A percentile compares a stretch with the other conserved stretches of the same genome.
Conservation (phyloP, 2,797 vertebrate genomes). For the Rachycentron canadum region DNA sequence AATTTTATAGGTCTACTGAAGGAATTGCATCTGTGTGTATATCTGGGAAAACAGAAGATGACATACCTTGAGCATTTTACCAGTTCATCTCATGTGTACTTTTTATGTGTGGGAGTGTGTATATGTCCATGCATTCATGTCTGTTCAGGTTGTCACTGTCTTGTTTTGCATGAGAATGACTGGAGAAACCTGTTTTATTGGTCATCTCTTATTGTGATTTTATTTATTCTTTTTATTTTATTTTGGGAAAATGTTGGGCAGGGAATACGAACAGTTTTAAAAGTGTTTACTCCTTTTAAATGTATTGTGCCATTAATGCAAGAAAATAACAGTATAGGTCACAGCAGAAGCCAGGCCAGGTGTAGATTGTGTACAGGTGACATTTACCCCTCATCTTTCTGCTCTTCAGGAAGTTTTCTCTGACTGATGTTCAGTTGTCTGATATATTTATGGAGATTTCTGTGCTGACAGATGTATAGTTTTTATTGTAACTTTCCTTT, state of each 20-base stretch:
- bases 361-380: constrained; percentile 77
- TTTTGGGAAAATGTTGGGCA: constrained; percentile 30
- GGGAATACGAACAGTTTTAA: constrained; percentile 49
- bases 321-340: constrained; percentile 59
- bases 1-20: constrained; percentile 72
- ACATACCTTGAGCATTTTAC: constrained; percentile 39
- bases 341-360: constrained; percentile 43
- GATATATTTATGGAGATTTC: constrained; percentile 85
- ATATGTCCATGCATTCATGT: constrained; percentile 30
- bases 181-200: constrained; percentile 29
- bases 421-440: constrained; percentile 88
- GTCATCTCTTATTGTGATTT: constrained; percentile 51
- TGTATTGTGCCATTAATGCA: constrained; percentile 76
- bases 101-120: constrained; percentile 25
- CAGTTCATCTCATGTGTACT: constrained; percentile 47
- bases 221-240: constrained; percentile 72
- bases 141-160: constrained; percentile 31
- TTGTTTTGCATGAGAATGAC: constrained; percentile 56
- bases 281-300: constrained; percentile 73
- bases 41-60: constrained; percentile 43
- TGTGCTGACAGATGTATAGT: constrained; percentile 83
- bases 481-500: constrained; percentile 78
- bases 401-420: constrained; percentile 81
- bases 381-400: constrained; percentile 78
- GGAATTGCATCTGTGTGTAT: constrained; percentile 48